phyloP scores from a whole-genome alignment of 2,113 vertebrate species.

The Trichomycterus rosablanca region DNA sequence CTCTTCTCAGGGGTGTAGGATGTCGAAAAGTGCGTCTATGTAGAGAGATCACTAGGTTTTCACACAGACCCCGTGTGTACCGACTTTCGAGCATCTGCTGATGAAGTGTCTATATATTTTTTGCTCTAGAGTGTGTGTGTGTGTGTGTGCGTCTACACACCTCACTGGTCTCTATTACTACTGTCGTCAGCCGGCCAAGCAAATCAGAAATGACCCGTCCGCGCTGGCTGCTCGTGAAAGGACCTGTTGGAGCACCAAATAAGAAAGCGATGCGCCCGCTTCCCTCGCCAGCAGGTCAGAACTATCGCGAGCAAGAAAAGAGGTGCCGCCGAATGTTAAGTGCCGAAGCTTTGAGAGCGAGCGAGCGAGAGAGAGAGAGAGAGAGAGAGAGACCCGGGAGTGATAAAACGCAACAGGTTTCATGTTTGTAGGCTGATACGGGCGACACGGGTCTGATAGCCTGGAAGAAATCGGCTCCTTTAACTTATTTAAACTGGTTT shows the following conservation, averaged over 20 bases:
- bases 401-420: slow-evolving; percentile 43
- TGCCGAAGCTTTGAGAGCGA: slow-evolving; percentile 40
- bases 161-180: slow-evolving; percentile 44
- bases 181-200: slow-evolving; percentile 64
- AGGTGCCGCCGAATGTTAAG: slow-evolving; percentile 65
- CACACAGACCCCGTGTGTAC: too few relatives aligned
- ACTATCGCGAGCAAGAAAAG: slow-evolving; percentile 65
- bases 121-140: slow-evolving; percentile 29
- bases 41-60: too few relatives aligned
- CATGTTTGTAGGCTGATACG: slow-evolving; percentile 31
- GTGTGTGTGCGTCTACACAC: slow-evolving; percentile 27
- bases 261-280: slow-evolving; percentile 49
- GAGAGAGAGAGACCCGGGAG: too few relatives aligned
- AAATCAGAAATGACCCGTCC: slow-evolving; percentile 72
- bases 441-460: slow-evolving; percentile 4
- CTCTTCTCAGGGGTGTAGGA: too few relatives aligned
- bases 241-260: slow-evolving; percentile 72
- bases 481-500: too few relatives aligned
- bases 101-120: slow-evolving; percentile 22
- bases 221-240: slow-evolving; percentile 64
- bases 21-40: too few relatives aligned
- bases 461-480: too few relatives aligned
- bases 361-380: background rate
- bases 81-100: slow-evolving; percentile 7
- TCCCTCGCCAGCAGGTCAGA: slow-evolving; percentile 61